A percentile compares a stretch with the other conserved stretches of the same genome.
These are phyloP conservation scores for Limenitis camilla DNA, from an alignment of 2,888 invertebrate genomes.

Conservation along the genomic window DNA sequence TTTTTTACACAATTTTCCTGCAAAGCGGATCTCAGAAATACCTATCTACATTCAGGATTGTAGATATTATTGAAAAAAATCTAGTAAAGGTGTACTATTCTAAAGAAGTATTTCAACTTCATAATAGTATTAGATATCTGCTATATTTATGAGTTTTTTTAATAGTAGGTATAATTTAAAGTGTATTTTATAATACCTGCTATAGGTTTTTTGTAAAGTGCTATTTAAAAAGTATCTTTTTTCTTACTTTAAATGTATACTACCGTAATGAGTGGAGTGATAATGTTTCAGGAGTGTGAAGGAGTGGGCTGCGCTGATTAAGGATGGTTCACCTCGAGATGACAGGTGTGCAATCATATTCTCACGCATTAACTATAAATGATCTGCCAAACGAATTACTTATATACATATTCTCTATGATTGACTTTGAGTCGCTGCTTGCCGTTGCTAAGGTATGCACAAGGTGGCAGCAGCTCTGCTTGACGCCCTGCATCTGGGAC, in stretches of 20 bases:
- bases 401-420: constrained; percentile 71
- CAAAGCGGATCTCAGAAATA: constrained; percentile 1
- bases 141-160: no score
- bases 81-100: no score
- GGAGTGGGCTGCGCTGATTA: constrained; percentile 33
- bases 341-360: constrained; percentile 47
- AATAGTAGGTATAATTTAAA: no score
- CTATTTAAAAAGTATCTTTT: no score
- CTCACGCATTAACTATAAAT: constrained; percentile 57
- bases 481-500: constrained; percentile 70
- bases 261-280: neutral
- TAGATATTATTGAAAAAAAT: no score
- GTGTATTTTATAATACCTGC: no score
- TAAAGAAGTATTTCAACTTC: no score
- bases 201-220: no score
- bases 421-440: constrained; percentile 67
- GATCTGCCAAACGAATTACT: constrained; percentile 71
- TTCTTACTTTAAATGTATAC: neutral
- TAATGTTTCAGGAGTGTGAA: constrained; percentile 44
- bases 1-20: constrained; percentile 17
- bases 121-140: no score
- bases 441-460: constrained; percentile 65
- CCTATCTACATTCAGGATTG: no score
- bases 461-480: constrained; percentile 67
- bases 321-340: constrained; percentile 69